A percentile compares a stretch with the other conserved stretches of the same genome.
These are phyloP conservation scores for Cyclophora albipunctata DNA, from an alignment of 2,888 invertebrate species.

Conservation along the genomic window DNA sequence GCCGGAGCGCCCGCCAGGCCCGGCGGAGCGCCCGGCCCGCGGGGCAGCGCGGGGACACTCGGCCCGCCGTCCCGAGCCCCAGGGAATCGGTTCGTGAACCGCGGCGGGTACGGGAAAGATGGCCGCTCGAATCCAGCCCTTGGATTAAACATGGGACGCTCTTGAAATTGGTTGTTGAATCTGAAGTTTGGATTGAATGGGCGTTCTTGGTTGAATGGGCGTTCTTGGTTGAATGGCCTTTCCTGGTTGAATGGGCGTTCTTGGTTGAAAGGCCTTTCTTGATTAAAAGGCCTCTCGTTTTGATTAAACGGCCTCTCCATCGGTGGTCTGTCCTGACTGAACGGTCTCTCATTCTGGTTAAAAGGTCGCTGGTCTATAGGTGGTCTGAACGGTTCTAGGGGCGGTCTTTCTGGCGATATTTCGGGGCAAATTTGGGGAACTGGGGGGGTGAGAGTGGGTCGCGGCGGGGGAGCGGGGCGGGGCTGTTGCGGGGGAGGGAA, in stretches of 20 bases:
- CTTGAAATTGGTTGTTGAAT: constrained; percentile 1
- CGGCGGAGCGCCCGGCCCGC: background rate
- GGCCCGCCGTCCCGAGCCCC: background rate
- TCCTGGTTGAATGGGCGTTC: too few relatives aligned
- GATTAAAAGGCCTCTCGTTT: too few relatives aligned
- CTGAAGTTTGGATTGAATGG: too few relatives aligned
- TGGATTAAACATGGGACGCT: constrained; percentile 15
- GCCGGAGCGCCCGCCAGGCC: background rate
- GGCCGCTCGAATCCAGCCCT: constrained; percentile 41
- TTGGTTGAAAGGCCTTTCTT: too few relatives aligned
- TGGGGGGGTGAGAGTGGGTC: background rate
- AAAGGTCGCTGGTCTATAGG: constrained; percentile 12
- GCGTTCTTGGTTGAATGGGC: too few relatives aligned
- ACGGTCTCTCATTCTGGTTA: constrained; percentile 1
- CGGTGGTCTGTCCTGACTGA: constrained; percentile 27
- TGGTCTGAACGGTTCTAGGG: constrained; percentile 3
- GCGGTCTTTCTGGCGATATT: constrained; percentile 18
- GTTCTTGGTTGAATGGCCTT: too few relatives aligned
- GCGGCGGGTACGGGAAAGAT: constrained; percentile 34
- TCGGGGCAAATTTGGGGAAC: constrained; percentile 4
- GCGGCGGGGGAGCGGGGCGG: constrained; percentile 9
- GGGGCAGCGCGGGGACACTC: background rate
- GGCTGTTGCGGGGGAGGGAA: constrained; percentile 38
- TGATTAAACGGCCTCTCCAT: constrained; percentile 23
- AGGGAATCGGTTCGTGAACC: constrained; percentile 10